Evolutionary conservation across 2,113 vertebrate species (phyloP), one percentile per base, ranked within the genome.

Genomic region (Planiliza haematocheilus): DNA sequence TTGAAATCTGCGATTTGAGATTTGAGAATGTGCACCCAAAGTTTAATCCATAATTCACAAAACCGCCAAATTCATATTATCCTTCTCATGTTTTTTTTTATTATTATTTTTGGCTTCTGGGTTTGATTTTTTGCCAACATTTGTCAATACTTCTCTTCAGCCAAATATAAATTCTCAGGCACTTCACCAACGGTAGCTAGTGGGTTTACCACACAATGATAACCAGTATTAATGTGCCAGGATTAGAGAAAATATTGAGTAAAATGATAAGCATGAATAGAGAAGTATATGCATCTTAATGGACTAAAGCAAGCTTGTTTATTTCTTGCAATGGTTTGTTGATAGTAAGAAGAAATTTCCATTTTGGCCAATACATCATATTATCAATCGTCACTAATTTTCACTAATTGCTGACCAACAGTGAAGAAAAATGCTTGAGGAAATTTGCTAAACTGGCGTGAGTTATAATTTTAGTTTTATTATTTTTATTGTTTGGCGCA

Each of bases 331-430:
- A 60, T 56, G 5, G 0, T 56, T 30, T 45, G 18, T 37, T 65
- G 11, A 55, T 20, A 64, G 30, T 46, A 42, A 42, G 10, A 74
- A 56, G 20, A 56, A 30, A 46, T 24, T 39, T 39, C 17, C 7
- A 30, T 14, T 73, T 69, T 30, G 58, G 57, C 56, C 62, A 42
- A 67, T 18, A 65, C 17, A 36, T 7, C 9, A 0, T 50, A 11
- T 34, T 50, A 30, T 48, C 60, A 39, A 51, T 74, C 46, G 12
- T 67, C 51, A 46, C 18, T 46, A 70, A 79, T 83, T 71, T 24
- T 55, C 39, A 49, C 8, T 55, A 50, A 76, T 70, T 86, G 52
- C 74, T 67, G 46, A 46, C 58, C 45, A 42, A 76, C 81, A 72
- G 20, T 57, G 37, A 74, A 74, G 13, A 57, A 64, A 73, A 73